Evolutionary conservation across 1,140 invertebrate species (phyloP).

Genomic region (Drosophila orosa): DNA sequence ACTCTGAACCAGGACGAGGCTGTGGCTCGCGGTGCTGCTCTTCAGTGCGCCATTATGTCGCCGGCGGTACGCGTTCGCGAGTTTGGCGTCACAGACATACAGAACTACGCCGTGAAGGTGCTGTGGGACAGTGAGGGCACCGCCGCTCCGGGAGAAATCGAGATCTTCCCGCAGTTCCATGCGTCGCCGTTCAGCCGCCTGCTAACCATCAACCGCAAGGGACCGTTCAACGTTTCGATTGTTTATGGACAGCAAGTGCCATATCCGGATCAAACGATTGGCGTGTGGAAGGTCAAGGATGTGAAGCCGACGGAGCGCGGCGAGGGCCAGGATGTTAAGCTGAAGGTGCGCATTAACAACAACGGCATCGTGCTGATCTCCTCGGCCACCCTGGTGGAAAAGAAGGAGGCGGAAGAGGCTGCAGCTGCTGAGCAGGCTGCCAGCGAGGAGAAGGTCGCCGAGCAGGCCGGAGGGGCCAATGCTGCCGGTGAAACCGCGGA

Average conservation of each 20-base stretch:
- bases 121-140: conserved; percentile 91
- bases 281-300: conserved; percentile 93
- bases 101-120: conserved; percentile 95
- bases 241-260: conserved; percentile 90
- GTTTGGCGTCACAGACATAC: conserved; percentile 96
- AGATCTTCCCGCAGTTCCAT: conserved; percentile 95
- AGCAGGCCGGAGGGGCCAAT: conserved; percentile 67
- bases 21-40: conserved; percentile 96
- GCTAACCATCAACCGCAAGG: conserved; percentile 95
- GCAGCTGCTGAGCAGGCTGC: conserved; percentile 76
- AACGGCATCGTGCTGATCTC: conserved; percentile 96
- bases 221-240: conserved; percentile 94
- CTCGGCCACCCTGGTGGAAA: conserved; percentile 94
- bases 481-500: conserved; percentile 84
- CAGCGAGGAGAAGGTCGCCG: conserved; percentile 76
- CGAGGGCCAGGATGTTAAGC: conserved; percentile 96
- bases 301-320: conserved; percentile 94
- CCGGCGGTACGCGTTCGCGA: conserved; percentile 98
- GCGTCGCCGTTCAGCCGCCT: conserved; percentile 96
- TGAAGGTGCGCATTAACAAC: conserved; percentile 96
- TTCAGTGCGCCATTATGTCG: conserved; percentile 98
- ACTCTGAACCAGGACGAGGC: conserved; percentile 99
- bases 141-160: conserved; percentile 87
- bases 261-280: conserved; percentile 92
- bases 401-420: conserved; percentile 88